Evolutionary conservation across 2,113 vertebrate genomes (phyloP), one percentile per base, ranked within the genome.

Genomic region (Grantiella picta): DNA sequence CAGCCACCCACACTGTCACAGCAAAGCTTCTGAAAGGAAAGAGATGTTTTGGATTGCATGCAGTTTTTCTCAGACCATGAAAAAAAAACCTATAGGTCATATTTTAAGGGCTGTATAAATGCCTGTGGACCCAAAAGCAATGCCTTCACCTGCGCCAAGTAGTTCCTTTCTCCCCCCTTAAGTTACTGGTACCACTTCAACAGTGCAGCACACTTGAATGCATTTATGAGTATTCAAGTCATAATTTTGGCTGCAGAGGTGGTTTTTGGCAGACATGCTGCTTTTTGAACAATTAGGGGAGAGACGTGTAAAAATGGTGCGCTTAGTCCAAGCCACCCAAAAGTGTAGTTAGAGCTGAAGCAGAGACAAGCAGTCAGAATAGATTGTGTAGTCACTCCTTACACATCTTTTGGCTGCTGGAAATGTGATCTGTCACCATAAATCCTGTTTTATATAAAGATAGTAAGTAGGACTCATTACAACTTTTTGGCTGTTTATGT

Each of bases 401-500:
- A 36, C 29, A 10, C 40, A 44, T 94, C 79, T 83, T 81, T 86
- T 78, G 60, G 60, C 68, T 95, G 79, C 86, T 96, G 76, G 86
- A 84, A 92, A 93, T 89, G 83, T 57, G 33, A 70, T 95, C 60
- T 90, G 70, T 89, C 49, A 12, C 59, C 36, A 64, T 92, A 95
- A 94, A 90, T 96, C 82, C 71, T 12, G 0, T 57, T 90, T 83
- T 90, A 81, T 89, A 71, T 88, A 71, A 88, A 90, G 88, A 86
- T 59, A 80, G 25, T 75, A 68, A 86, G 73, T 89, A 68, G 66
- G 86, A 59, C 56, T 89, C 71, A 49, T 94, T 96, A 78, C 60
- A 89, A 56, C 68, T 86, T 95, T 95, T 88, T 93, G 85, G 35
- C 68, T 90, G 75, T 94, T 88, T 85, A 66, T 87, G 24, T 95